Percentiles rank a stretch among this genome's conserved stretches.
These are phyloP conservation scores for Stegostoma tigrinum DNA, from an alignment of 2,113 vertebrate genomes.

Conservation along the genomic window DNA sequence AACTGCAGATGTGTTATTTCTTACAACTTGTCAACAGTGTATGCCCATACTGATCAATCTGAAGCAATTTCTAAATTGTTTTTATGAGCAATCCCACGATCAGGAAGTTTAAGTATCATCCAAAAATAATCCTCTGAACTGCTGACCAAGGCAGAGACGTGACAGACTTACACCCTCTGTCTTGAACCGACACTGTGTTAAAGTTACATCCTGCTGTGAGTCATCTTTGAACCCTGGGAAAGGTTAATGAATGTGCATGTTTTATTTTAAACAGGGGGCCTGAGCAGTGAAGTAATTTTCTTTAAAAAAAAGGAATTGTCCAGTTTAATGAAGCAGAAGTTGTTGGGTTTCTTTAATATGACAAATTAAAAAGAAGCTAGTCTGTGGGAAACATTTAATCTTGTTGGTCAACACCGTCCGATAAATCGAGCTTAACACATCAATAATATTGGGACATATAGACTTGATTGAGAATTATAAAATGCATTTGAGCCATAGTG, in stretches of 20 bases:
- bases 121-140: background rate
- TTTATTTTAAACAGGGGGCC: background rate
- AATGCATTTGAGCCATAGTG: background rate
- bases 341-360: background rate
- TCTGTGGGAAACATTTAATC: background rate
- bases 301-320: background rate
- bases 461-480: background rate
- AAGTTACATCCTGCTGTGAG: slow-evolving; percentile 2
- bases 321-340: background rate
- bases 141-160: background rate
- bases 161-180: background rate
- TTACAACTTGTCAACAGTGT: too few relatives aligned
- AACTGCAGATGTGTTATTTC: background rate
- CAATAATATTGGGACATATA: background rate
- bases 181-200: background rate
- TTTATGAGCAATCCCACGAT: background rate
- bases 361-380: background rate
- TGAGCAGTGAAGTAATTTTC: background rate
- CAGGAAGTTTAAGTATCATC: background rate
- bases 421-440: background rate
- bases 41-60: background rate
- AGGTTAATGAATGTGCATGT: background rate
- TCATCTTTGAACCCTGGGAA: background rate
- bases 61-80: background rate
- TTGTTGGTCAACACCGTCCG: background rate